phyloP scores from a whole-genome alignment of 1,140 invertebrate genomes.

The Chrysopa pallens region DNA sequence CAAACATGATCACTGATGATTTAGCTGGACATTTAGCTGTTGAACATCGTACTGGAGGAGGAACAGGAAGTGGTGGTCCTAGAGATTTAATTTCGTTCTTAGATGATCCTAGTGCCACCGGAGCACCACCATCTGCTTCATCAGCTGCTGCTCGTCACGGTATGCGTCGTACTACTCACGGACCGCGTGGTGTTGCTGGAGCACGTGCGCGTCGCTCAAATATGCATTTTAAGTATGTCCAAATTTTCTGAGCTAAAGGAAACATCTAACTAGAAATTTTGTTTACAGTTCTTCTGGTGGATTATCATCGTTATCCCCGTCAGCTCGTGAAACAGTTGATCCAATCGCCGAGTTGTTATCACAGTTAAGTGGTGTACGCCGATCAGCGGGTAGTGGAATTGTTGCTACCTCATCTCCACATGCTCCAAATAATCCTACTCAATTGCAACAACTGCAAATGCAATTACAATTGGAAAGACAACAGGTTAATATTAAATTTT shows the following conservation, averaged over 20 bases:
- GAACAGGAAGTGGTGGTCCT: slow-evolving; percentile 35
- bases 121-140: slow-evolving; percentile 23
- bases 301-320: slow-evolving; percentile 58
- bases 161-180: slow-evolving; percentile 71
- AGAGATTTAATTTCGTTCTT: slow-evolving; percentile 75
- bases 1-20: slow-evolving; percentile 94
- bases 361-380: slow-evolving; percentile 75
- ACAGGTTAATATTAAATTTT: slow-evolving; percentile 32
- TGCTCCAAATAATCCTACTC: slow-evolving; percentile 32
- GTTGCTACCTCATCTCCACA: slow-evolving; percentile 28
- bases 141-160: slow-evolving; percentile 29
- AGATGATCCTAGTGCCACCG: slow-evolving; percentile 63
- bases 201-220: slow-evolving; percentile 60
- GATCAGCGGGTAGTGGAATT: slow-evolving; percentile 31
- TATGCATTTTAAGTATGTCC: slow-evolving; percentile 67
- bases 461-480: slow-evolving; percentile 74
- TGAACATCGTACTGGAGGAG: slow-evolving; percentile 50
- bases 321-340: slow-evolving; percentile 79
- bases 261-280: slow-evolving; percentile 9
- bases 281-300: slow-evolving; percentile 53
- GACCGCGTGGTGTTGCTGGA: slow-evolving; percentile 17
- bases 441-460: slow-evolving; percentile 78
- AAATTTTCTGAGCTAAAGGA: no score
- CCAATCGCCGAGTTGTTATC: slow-evolving; percentile 87
- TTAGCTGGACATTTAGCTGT: slow-evolving; percentile 89